These are phyloP conservation scores for Brienomyrus longianalis DNA, from an alignment of 2,113 vertebrate species.

Conservation along the genomic window DNA sequence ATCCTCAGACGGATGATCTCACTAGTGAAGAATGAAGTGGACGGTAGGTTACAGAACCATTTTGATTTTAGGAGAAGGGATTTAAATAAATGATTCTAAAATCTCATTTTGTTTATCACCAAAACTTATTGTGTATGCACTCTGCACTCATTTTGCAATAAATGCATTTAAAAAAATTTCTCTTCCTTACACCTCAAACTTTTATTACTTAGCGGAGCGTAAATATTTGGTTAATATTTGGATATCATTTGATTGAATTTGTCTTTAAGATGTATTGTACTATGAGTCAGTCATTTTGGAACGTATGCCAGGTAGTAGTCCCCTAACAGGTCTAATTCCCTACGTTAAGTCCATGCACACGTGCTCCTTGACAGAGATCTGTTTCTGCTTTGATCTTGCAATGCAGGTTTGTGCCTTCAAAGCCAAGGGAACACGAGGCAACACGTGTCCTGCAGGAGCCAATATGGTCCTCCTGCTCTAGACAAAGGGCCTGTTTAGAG, in stretches of 20 bases:
- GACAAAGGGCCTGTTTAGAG: constrained; percentile 38
- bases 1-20: constrained; percentile 7
- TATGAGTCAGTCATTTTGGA: neutral
- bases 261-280: neutral
- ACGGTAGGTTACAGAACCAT: neutral
- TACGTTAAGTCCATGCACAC: neutral
- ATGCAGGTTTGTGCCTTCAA: constrained; percentile 19
- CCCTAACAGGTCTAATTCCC: neutral
- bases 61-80: neutral
- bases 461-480: constrained; percentile 34
- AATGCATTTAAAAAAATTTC: neutral
- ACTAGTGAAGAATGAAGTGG: neutral
- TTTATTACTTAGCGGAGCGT: neutral
- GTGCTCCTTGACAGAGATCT: neutral
- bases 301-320: neutral
- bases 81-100: neutral
- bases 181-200: neutral
- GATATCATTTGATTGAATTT: neutral
- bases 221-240: neutral
- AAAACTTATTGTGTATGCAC: neutral
- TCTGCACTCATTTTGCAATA: neutral
- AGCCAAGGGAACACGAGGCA: neutral
- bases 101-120: neutral
- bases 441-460: constrained; percentile 34
- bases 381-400: constrained; percentile 33